Evolutionary conservation across 1,140 invertebrate species (phyloP).

Genomic region (Hylyphantes graminicola): DNA sequence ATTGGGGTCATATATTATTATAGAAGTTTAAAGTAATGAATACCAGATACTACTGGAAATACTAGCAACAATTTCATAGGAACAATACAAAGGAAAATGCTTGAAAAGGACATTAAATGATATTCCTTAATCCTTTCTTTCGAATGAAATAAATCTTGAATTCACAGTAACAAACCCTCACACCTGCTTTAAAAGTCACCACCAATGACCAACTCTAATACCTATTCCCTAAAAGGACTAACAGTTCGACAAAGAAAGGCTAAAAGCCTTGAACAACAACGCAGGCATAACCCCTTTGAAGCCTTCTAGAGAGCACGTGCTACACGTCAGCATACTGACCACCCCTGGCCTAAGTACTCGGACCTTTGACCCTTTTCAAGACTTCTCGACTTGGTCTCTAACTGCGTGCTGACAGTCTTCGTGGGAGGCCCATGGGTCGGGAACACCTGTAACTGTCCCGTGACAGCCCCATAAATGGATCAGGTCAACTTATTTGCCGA

Average conservation of each 20-base stretch:
- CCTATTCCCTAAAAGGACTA: too few species aligned
- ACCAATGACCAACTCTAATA: too few species aligned
- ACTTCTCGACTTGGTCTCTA: constrained; percentile 12
- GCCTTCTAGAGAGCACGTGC: constrained; percentile 43
- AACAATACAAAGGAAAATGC: too few species aligned
- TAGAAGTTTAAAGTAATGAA: too few species aligned
- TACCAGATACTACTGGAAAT: too few species aligned
- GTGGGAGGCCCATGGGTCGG: constrained; percentile 33
- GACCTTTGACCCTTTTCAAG: constrained; percentile 45
- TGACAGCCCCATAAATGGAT: constrained; percentile 39
- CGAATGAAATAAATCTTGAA: too few species aligned
- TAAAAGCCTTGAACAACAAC: neutral
- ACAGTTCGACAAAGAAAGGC: neutral
- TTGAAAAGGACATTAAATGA: too few species aligned
- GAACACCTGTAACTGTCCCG: constrained; percentile 51
- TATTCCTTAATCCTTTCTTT: too few species aligned
- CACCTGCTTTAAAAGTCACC: too few species aligned
- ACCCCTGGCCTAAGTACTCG: constrained; percentile 29
- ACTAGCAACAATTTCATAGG: too few species aligned
- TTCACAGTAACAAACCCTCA: too few species aligned
- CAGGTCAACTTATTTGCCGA: constrained; percentile 37
- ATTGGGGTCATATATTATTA: too few species aligned
- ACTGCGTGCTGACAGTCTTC: constrained; percentile 47
- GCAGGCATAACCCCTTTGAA: constrained; percentile 9
- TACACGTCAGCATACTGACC: constrained; percentile 24